Conservation (phyloP, 2,888 invertebrate species). For the Frankliniella intonsa region DNA sequence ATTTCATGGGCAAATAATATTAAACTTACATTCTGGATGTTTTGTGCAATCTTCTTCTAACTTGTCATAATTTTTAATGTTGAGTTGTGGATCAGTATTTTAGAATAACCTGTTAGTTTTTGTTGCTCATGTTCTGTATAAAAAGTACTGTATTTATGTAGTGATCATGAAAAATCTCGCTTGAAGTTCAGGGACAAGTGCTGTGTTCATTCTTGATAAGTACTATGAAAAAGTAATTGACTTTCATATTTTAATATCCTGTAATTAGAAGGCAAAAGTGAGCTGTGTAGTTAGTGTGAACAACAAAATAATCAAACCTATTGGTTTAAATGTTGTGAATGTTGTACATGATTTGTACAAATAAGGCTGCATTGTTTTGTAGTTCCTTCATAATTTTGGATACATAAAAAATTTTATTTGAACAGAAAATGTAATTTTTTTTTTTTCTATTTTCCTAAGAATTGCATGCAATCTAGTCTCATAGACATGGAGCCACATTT, state of each 20-base stretch:
- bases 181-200: neutral
- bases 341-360: neutral
- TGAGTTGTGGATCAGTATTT: neutral
- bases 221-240: neutral
- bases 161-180: neutral
- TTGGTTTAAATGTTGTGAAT: neutral
- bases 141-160: neutral
- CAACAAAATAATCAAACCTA: too few species aligned
- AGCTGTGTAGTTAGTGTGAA: too few species aligned
- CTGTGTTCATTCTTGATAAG: neutral
- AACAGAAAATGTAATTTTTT: neutral
- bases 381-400: neutral
- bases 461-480: neutral
- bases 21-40: neutral
- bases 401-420: neutral
- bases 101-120: neutral
- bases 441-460: neutral
- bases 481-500: neutral
- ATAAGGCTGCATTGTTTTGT: too few species aligned
- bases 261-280: too few species aligned
- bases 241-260: too few species aligned
- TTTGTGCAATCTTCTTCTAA: neutral
- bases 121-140: neutral
- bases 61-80: neutral
- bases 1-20: too few species aligned